Percentiles rank a stretch among this genome's conserved stretches.
phyloP scores from a whole-genome alignment of 2,113 vertebrate genomes.

The Parotia lawesii region DNA sequence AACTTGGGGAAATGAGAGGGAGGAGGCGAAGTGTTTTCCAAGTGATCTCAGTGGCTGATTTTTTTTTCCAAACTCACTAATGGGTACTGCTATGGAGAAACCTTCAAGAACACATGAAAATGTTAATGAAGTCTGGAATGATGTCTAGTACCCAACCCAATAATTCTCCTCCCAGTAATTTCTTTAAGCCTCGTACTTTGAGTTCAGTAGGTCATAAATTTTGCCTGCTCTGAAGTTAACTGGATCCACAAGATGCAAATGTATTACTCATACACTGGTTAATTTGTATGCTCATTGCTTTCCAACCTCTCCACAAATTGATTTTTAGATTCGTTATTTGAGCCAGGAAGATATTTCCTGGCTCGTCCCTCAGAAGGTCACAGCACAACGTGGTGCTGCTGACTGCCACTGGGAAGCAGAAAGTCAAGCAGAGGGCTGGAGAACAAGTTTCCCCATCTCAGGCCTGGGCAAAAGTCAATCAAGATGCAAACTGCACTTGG shows the following conservation, averaged over 20 bases:
- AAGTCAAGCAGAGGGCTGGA: not conserved
- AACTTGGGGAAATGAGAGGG: not conserved
- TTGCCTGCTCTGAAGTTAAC: conserved; percentile 44
- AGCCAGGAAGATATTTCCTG: conserved; percentile 45
- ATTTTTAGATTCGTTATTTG: conserved; percentile 61
- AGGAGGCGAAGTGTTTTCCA: conserved; percentile 4
- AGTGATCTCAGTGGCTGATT: conserved; percentile 8
- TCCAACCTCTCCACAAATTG: conserved; percentile 54
- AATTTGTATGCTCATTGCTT: conserved; percentile 61
- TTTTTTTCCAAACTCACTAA: conserved; percentile 15
- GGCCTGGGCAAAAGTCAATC: not conserved
- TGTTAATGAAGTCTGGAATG: conserved; percentile 20
- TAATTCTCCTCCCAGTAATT: conserved; percentile 53
- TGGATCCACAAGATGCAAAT: conserved; percentile 41
- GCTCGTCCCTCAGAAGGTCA: conserved; percentile 34
- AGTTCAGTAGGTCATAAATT: conserved; percentile 63
- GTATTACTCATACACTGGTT: conserved; percentile 34
- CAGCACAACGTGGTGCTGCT: not conserved
- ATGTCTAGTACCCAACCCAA: conserved; percentile 29
- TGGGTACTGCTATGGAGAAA: not conserved
- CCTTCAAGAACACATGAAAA: conserved; percentile 28
- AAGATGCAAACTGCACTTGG: not conserved
- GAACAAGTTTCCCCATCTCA: not conserved
- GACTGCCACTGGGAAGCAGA: not conserved
- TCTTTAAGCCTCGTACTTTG: conserved; percentile 30